Conservation (phyloP, 1,140 invertebrate species). For the Calliopsis andreniformis region DNA sequence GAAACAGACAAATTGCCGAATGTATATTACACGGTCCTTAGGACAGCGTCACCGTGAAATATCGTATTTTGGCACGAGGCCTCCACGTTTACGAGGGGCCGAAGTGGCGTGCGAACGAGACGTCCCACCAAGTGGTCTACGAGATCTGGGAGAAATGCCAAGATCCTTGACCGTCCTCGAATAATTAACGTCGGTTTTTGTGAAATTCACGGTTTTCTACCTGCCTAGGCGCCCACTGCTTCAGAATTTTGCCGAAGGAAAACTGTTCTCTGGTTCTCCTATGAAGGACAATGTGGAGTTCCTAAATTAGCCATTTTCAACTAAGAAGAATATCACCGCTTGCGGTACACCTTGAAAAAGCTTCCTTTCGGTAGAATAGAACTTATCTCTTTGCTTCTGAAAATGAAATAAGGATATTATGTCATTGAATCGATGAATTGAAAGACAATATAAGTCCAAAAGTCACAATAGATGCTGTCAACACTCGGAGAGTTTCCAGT, state of each 20-base stretch:
- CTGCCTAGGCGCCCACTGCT: constrained; percentile 13
- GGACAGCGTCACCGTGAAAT: constrained; percentile 68
- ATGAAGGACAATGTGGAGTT: neutral
- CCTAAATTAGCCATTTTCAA: too few species aligned
- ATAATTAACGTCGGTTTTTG: constrained; percentile 61
- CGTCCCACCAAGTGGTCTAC: constrained; percentile 25
- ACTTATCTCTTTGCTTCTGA: too few species aligned
- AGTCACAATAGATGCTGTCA: too few species aligned
- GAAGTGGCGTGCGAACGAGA: constrained; percentile 36
- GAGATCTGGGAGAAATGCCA: constrained; percentile 22
- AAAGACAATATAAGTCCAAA: too few species aligned
- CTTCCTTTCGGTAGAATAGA: too few species aligned
- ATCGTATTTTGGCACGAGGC: constrained; percentile 76
- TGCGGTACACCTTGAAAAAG: too few species aligned
- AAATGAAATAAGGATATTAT: too few species aligned
- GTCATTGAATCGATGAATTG: too few species aligned
- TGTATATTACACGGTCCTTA: constrained; percentile 75
- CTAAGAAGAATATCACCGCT: too few species aligned
- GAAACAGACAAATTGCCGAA: constrained; percentile 74
- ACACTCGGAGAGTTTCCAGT: too few species aligned
- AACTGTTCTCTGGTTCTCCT: neutral
- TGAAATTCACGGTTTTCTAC: constrained; percentile 37
- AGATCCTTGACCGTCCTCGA: constrained; percentile 48
- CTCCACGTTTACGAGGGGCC: constrained; percentile 30
- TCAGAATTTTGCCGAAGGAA: neutral